These are phyloP conservation scores for Acanthopagrus latus DNA, from an alignment of 2,797 vertebrate species.

Conservation along the genomic window DNA sequence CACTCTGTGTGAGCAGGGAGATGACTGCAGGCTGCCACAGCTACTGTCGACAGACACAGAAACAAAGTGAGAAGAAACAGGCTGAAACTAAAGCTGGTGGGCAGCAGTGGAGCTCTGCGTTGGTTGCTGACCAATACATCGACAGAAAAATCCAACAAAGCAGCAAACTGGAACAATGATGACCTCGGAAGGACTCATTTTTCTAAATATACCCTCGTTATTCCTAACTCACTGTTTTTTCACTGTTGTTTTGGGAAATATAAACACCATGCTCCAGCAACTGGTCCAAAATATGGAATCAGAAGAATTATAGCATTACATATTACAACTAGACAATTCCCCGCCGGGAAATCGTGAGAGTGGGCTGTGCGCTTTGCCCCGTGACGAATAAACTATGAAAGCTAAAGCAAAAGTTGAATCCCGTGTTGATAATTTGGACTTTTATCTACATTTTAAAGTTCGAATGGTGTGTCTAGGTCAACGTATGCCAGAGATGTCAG, in stretches of 20 bases:
- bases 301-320: not conserved
- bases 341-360: too few relatives aligned
- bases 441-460: too few relatives aligned
- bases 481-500: too few relatives aligned
- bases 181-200: not conserved
- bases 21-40: slow-evolving; percentile 4
- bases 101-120: not conserved
- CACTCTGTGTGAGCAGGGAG: not conserved
- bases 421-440: too few relatives aligned
- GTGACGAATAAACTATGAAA: too few relatives aligned
- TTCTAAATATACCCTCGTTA: not conserved
- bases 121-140: not conserved
- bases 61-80: slow-evolving; percentile 18
- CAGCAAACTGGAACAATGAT: slow-evolving; percentile 1
- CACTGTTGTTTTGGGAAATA: not conserved
- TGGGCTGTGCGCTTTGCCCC: too few relatives aligned
- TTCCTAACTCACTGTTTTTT: not conserved
- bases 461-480: too few relatives aligned
- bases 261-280: not conserved
- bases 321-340: too few relatives aligned
- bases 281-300: not conserved
- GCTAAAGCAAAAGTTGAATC: too few relatives aligned
- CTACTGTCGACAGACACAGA: slow-evolving; percentile 16
- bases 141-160: not conserved
- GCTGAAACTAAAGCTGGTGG: not conserved